Evolutionary conservation across 2,797 vertebrate species (phyloP).

Genomic region (Falco biarmicus): DNA sequence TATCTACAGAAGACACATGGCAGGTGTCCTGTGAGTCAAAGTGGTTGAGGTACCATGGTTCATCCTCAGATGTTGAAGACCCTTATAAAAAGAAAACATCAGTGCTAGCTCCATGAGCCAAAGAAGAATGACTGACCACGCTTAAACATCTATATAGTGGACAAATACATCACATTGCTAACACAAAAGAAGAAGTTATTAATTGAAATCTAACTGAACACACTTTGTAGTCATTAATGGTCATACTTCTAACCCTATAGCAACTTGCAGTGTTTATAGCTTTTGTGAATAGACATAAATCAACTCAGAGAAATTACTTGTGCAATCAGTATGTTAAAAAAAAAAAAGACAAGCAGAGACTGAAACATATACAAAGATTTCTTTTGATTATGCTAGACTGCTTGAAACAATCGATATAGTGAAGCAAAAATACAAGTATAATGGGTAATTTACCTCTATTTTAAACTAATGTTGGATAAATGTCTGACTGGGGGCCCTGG

Average conservation of each 20-base stretch:
- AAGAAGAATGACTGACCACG: not conserved
- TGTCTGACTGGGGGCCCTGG: not conserved
- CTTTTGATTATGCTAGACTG: not conserved
- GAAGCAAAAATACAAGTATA: not conserved
- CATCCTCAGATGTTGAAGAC: not conserved
- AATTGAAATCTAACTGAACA: not conserved
- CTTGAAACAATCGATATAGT: not conserved
- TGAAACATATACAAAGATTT: slow-evolving; percentile 46
- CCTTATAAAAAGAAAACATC: not conserved
- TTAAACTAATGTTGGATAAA: not conserved
- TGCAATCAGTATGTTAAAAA: slow-evolving; percentile 75
- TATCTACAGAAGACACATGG: not conserved
- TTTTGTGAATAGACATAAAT: slow-evolving; percentile 71
- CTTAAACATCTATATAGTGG: not conserved
- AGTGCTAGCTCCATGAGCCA: not conserved
- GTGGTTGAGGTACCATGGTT: not conserved
- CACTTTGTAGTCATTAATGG: not conserved
- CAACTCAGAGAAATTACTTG: slow-evolving; percentile 62
- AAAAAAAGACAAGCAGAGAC: slow-evolving; percentile 63
- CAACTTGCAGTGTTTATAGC: slow-evolving; percentile 65
- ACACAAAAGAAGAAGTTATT: not conserved
- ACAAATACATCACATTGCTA: not conserved
- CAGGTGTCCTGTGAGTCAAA: not conserved
- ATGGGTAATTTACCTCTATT: not conserved
- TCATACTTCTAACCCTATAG: not conserved